Evolutionary conservation across 2,888 invertebrate genomes (phyloP).

Genomic region (Molorchus minor): DNA sequence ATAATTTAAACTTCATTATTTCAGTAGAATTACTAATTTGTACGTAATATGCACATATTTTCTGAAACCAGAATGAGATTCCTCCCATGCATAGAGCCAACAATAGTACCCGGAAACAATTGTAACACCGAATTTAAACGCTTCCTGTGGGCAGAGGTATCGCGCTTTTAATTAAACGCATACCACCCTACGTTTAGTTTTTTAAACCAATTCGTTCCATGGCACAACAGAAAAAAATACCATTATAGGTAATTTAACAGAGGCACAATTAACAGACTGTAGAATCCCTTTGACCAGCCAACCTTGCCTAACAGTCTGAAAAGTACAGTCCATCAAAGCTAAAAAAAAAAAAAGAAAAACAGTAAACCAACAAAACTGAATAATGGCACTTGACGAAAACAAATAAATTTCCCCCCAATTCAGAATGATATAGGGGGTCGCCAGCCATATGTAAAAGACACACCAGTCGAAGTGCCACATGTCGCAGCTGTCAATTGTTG

Average conservation of each 20-base stretch:
- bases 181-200: background rate
- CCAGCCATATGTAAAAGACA: constrained; percentile 22
- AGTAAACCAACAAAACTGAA: constrained; percentile 21
- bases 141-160: background rate
- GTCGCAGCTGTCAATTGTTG: constrained; percentile 35
- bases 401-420: constrained; percentile 27
- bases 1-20: too few species aligned
- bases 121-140: constrained; percentile 8
- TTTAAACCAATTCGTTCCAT: background rate
- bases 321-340: constrained; percentile 19
- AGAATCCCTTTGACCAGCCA: constrained; percentile 20
- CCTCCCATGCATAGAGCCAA: background rate
- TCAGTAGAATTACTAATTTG: too few species aligned
- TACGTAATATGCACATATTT: background rate
- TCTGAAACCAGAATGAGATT: background rate
- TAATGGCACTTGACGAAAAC: constrained; percentile 28
- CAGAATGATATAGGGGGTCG: constrained; percentile 21
- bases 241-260: constrained; percentile 7
- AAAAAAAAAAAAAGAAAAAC: too few species aligned
- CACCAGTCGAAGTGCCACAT: constrained; percentile 20
- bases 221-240: constrained; percentile 1
- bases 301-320: constrained; percentile 19
- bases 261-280: constrained; percentile 9
- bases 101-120: constrained; percentile 4
- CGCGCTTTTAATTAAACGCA: constrained; percentile 13